Evolutionary conservation across 2,888 invertebrate species (phyloP).

Genomic region (Nymphalis urticae): DNA sequence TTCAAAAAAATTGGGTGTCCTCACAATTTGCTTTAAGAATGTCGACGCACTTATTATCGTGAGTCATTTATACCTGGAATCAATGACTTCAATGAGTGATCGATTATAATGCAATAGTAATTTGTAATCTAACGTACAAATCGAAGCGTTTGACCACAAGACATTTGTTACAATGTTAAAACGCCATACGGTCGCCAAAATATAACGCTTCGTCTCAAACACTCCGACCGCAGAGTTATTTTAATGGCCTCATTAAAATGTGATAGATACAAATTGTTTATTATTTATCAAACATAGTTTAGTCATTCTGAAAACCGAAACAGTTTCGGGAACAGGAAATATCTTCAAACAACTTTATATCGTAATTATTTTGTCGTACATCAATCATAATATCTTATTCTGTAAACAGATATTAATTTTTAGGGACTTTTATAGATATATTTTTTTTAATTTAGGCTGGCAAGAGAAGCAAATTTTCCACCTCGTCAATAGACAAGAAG

Average conservation of each 20-base stretch:
- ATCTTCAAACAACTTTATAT: constrained; percentile 15
- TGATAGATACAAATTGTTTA: constrained; percentile 72
- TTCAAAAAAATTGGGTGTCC: constrained; percentile 43
- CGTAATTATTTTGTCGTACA: constrained; percentile 7
- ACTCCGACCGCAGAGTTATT: constrained; percentile 67
- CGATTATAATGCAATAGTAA: constrained; percentile 56
- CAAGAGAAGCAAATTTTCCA: not conserved
- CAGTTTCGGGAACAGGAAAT: constrained; percentile 33
- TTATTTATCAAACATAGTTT: constrained; percentile 30
- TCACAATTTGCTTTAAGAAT: constrained; percentile 31
- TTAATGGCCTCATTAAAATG: constrained; percentile 76
- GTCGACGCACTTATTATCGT: constrained; percentile 46
- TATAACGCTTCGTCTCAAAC: constrained; percentile 56
- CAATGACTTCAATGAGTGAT: constrained; percentile 48
- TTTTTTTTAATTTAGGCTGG: not conserved
- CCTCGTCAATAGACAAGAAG: no score
- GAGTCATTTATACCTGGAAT: constrained; percentile 46
- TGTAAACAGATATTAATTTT: not conserved
- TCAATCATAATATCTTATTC: constrained; percentile 3
- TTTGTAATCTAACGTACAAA: constrained; percentile 56
- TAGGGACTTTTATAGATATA: not conserved
- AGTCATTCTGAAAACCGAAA: constrained; percentile 27
- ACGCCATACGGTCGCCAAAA: constrained; percentile 58
- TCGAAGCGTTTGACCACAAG: constrained; percentile 63
- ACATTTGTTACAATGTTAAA: constrained; percentile 63